Percentiles rank a stretch among this genome's conserved stretches.
phyloP scores from a whole-genome alignment of 2,113 vertebrate genomes.

The Trachemys scripta region DNA sequence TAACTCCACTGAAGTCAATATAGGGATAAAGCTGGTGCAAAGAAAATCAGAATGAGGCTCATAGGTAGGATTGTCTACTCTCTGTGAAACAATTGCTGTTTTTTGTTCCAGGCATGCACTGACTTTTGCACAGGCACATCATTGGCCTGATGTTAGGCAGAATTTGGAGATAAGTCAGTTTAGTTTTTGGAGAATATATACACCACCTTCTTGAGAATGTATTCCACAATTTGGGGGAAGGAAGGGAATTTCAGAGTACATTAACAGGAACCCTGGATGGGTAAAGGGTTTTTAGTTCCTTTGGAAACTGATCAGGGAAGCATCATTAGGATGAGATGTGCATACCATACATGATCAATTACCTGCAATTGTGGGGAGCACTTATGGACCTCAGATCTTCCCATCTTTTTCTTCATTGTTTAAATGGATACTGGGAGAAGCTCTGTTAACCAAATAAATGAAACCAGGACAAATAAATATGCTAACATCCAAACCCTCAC shows the following conservation, averaged over 20 bases:
- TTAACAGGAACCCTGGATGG: neutral
- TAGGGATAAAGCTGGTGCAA: neutral
- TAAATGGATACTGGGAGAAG: neutral
- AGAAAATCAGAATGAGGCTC: neutral
- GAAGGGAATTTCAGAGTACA: neutral
- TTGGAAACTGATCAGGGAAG: neutral
- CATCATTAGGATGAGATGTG: neutral
- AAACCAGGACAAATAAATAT: neutral
- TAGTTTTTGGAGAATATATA: neutral
- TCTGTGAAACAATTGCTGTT: neutral
- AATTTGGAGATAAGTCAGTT: neutral
- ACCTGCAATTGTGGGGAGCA: neutral
- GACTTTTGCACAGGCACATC: neutral
- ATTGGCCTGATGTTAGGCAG: neutral
- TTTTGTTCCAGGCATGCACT: neutral
- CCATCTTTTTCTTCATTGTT: neutral
- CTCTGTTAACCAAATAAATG: neutral
- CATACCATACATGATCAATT: neutral
- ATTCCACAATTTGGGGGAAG: neutral
- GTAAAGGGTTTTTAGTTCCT: neutral
- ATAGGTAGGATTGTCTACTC: neutral
- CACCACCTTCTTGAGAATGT: neutral
- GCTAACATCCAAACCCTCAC: neutral
- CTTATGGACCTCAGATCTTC: neutral
- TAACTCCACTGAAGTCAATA: neutral